A percentile compares a stretch with the other conserved stretches of the same genome.
phyloP scores from a whole-genome alignment of 2,113 vertebrate species.

The Athene noctua region DNA sequence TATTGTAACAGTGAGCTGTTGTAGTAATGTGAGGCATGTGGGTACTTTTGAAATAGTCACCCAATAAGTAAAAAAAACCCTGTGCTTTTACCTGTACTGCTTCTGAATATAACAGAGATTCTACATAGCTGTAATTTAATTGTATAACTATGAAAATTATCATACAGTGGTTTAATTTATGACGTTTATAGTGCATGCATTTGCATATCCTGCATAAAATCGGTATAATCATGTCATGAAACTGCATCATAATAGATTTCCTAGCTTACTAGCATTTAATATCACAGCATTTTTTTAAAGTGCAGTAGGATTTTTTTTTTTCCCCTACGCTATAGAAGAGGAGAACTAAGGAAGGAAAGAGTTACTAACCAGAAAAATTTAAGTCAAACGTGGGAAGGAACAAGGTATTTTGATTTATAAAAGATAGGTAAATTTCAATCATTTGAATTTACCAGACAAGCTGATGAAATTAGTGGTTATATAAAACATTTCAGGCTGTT shows the following conservation, averaged over 20 bases:
- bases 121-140: neutral
- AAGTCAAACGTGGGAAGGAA: neutral
- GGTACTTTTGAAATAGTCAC: neutral
- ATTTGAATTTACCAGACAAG: neutral
- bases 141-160: neutral
- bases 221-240: neutral
- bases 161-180: neutral
- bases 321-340: neutral
- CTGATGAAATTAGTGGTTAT: neutral
- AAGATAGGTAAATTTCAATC: neutral
- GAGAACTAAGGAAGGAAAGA: neutral
- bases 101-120: neutral
- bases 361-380: neutral
- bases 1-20: neutral
- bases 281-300: neutral
- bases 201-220: neutral
- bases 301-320: neutral
- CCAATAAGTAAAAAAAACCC: fast-evolving
- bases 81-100: neutral
- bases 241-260: neutral
- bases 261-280: neutral
- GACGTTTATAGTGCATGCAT: neutral
- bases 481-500: neutral
- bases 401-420: neutral
- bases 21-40: neutral